These are phyloP conservation scores for Hiodon alosoides DNA, from an alignment of 2,113 vertebrate genomes.

Conservation along the genomic window DNA sequence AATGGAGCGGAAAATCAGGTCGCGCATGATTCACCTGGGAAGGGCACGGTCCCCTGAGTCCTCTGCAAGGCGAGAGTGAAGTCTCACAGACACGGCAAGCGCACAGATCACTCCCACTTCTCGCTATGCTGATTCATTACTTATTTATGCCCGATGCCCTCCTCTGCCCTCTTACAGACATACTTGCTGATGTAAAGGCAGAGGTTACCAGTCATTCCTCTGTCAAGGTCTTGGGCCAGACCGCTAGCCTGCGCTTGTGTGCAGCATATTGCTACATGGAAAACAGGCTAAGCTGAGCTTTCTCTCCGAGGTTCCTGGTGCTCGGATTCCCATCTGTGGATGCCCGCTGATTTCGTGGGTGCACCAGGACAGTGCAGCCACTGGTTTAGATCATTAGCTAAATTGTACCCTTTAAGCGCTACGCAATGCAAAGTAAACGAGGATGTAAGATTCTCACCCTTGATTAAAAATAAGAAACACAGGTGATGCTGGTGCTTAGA, in stretches of 20 bases:
- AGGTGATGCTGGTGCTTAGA: too few relatives aligned
- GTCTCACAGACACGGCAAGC: too few relatives aligned
- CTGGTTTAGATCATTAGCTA: constrained; percentile 5
- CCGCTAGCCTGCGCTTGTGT: not conserved
- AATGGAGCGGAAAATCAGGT: constrained; percentile 4
- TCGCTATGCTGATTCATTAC: not conserved
- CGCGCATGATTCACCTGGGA: not conserved
- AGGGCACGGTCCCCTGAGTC: not conserved
- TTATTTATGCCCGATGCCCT: not conserved
- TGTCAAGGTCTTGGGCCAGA: too few relatives aligned
- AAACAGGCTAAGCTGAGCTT: not conserved
- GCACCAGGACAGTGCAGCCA: not conserved
- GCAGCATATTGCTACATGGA: constrained; percentile 1
- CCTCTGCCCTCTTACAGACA: not conserved
- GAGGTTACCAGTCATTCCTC: not conserved
- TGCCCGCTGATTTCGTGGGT: constrained; percentile 4
- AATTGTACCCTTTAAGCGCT: not conserved
- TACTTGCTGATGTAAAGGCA: not conserved
- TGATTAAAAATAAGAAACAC: not conserved
- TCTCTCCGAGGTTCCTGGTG: not conserved
- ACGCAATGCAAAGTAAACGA: not conserved
- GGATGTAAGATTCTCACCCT: not conserved
- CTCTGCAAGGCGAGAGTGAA: too few relatives aligned
- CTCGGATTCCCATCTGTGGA: constrained; percentile 7
- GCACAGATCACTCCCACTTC: too few relatives aligned